Base-by-base conservation (phyloP, 2,888 invertebrate species). In the Schizaphis graminum region DNA sequence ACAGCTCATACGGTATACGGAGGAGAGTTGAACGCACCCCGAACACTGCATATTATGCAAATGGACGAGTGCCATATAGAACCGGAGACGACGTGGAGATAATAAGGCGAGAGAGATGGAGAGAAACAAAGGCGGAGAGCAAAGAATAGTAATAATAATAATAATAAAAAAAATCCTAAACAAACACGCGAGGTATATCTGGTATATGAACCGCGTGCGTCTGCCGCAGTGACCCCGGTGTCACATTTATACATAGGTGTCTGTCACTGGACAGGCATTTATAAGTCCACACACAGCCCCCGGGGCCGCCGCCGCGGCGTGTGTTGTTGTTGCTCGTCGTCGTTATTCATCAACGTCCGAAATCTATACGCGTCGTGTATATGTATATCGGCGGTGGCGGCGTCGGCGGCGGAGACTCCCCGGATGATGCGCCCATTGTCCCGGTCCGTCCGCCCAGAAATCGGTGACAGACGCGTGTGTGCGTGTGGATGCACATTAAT, bases 311-410 rank as follows among this genome's bases (percentile, higher is more conserved):
- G 16, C 56, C 26, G 61, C 35, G 44, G n/a, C 24, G 44, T 53
- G 44, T 86, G 47, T 61, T 49, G 90, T 90, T 61, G 90, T 90
- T 47, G 90, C 4, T n/a, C 57, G 41, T 84, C 41, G 44, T 87
- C 94, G 94, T 94, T 94, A 94, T 94, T 94, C 94, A 94, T 94
- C 94, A 94, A 94, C 94, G 94, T 94, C 94, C 94, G 90, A 94
- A 91, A 94, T 90, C 91, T 87, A 94, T 91, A 90, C 26, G 47
- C 26, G 47, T 77, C 77, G 35, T 35, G 77, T 77, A 35, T 16
- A 67, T 85, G 21, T 21, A 47, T 89, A 88, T 47, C 57, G 91
- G 91, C 10, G 92, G 35, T 24, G 67, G 89, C 89, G 26, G 47
- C 90, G n/a, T 41, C 84, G 35, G 67, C 41, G 67, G n/a, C 2